phyloP scores from a whole-genome alignment of 1,140 invertebrate species.

The Apis laboriosa region DNA sequence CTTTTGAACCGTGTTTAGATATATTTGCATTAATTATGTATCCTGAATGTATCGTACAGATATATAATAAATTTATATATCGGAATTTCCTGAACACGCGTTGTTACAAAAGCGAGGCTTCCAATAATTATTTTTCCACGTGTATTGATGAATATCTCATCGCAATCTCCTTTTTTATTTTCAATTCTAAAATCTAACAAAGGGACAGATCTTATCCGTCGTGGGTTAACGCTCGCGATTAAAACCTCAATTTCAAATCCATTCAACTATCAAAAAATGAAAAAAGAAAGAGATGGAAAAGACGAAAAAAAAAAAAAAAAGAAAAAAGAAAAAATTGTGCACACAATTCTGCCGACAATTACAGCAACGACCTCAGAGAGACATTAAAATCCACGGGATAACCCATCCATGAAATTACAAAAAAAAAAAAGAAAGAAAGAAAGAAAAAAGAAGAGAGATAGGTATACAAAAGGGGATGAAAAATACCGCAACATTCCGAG shows the following conservation, averaged over 20 bases:
- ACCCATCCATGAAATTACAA: not conserved
- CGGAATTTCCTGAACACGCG: not conserved
- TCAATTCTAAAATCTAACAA: not conserved
- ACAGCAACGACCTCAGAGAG: not conserved
- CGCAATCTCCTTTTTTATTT: not conserved
- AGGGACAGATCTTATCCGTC: not conserved
- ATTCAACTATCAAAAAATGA: not conserved
- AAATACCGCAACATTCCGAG: not conserved
- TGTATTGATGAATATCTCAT: not conserved
- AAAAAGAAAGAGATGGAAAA: not conserved
- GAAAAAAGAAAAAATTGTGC: not conserved
- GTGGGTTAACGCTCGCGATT: not conserved
- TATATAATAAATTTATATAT: not conserved
- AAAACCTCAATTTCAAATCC: not conserved
- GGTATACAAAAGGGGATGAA: not conserved
- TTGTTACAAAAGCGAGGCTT: not conserved
- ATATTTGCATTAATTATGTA: conserved; percentile 9
- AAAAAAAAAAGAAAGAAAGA: not conserved
- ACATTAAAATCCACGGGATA: not conserved
- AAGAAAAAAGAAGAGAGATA: too few relatives aligned
- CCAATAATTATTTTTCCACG: not conserved
- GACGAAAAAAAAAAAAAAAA: not conserved
- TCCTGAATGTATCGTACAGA: not conserved
- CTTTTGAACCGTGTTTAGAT: not conserved
- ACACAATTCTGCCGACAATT: not conserved